Percentiles rank a stretch among this genome's conserved stretches.
Conservation (phyloP, 2,113 vertebrate genomes). For the Rynchops niger region DNA sequence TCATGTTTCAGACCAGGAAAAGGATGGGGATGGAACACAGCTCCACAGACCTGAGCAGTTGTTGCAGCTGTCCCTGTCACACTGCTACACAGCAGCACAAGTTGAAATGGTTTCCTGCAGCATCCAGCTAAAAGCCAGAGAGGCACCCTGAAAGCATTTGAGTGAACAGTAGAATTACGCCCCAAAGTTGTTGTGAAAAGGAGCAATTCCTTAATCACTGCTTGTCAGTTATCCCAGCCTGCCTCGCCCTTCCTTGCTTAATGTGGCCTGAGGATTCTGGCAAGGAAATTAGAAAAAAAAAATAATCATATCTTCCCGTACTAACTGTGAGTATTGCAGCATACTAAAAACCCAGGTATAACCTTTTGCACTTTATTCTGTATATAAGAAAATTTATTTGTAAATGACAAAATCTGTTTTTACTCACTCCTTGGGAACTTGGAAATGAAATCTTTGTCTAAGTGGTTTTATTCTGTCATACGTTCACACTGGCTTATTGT, state of each 20-base stretch:
- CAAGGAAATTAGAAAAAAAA: background rate
- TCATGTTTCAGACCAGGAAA: constrained; percentile 12
- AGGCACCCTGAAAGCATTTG: background rate
- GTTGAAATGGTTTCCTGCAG: background rate
- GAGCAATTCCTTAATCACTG: background rate
- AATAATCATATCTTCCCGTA: background rate
- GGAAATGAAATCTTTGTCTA: background rate
- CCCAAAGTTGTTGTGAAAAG: background rate
- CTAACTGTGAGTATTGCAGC: background rate
- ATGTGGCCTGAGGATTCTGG: background rate
- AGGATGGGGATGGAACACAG: background rate
- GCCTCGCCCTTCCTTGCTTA: background rate
- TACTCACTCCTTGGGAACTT: background rate
- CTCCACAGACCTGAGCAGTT: background rate
- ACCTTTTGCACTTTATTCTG: background rate
- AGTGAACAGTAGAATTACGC: background rate
- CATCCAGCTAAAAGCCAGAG: background rate
- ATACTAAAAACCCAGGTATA: background rate
- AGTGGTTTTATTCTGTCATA: background rate
- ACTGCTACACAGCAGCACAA: background rate
- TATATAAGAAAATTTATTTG: background rate
- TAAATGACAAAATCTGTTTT: background rate
- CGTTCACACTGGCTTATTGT: background rate
- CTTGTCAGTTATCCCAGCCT: background rate
- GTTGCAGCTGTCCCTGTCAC: background rate